Base-by-base conservation (phyloP, 2,797 vertebrate species). In the Antrozous pallidus region DNA sequence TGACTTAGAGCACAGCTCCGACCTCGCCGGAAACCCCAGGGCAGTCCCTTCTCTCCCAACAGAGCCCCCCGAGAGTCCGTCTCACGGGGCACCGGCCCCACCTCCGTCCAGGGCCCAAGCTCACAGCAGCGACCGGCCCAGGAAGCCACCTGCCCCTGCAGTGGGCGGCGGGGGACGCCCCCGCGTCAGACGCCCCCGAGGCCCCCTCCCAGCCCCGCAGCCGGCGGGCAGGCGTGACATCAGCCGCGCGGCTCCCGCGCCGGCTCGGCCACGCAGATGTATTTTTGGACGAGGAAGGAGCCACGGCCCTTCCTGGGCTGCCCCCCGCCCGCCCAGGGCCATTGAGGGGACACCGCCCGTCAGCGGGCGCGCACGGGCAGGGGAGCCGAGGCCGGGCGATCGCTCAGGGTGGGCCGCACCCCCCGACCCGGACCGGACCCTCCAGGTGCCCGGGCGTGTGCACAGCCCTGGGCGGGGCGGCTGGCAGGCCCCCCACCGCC, bases 231-330 rank as follows among this genome's bases (percentile, higher is more conserved):
- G 13, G 42, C 85, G 65, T 45, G 93, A 74, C 56, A 2, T 56
- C 69, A 81, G 84, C 58, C 65, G 3, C 18, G 69, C 92, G 82
- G 73, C 88, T 92, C 94, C 93, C 94, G 74, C 1, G 16, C 78
- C n/a, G 6, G 58, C 94, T 75, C 86, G 74, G 13, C 70, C 89
- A 33, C 0, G 26, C 14, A 24, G 56, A 69, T 87, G 82, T 95
- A 94, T 96, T 95, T 94, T 93, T 94, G 77, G 86, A 65, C 54
- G 58, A 96, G 95, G 81, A 79, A 94, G 71, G 88, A 93, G 61
- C 81, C 92, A 67, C 58, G 20, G 90, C 94, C 94, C 96, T 95
- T 95, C 96, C 97, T 79, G 92, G 89, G 85, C 93, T 2, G 71
- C 82, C 80, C 78, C 65, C 1, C 2, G 42, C 84, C 81, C 74